Evolutionary conservation across 1,140 invertebrate genomes (phyloP).

Genomic region (Trachelipus rathkii): DNA sequence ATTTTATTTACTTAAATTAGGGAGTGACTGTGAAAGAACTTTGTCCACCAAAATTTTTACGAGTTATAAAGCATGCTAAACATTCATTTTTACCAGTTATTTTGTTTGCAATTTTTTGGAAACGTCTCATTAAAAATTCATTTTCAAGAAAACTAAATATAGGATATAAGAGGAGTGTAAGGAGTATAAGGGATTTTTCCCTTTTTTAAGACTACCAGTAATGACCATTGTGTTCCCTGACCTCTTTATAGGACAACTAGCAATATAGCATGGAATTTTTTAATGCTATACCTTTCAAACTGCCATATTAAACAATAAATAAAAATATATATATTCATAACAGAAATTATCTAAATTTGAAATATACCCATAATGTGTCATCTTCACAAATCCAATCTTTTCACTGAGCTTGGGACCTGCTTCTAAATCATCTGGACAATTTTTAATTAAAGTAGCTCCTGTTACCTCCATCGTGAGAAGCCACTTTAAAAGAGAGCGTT

Average conservation of each 20-base stretch:
- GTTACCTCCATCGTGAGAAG: conserved; percentile 57
- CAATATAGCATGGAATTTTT: background rate
- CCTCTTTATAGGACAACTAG: background rate
- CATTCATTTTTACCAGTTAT: too few relatives aligned
- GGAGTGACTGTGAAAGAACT: too few relatives aligned
- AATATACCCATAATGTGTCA: conserved; percentile 62
- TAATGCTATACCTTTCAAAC: background rate
- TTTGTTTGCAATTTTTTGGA: too few relatives aligned
- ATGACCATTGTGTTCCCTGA: background rate
- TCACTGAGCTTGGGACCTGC: conserved; percentile 57
- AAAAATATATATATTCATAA: background rate
- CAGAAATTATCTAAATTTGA: background rate
- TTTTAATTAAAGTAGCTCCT: conserved; percentile 60
- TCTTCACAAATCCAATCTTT: conserved; percentile 61
- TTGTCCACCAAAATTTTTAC: too few relatives aligned
- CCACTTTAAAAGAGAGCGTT: conserved; percentile 56
- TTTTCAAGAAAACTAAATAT: background rate
- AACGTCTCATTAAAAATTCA: background rate
- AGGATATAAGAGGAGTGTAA: background rate
- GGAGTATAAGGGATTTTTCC: background rate
- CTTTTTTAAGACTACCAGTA: background rate
- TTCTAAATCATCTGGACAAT: conserved; percentile 54
- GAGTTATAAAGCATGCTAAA: too few relatives aligned
- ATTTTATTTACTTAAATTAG: background rate
- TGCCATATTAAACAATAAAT: background rate